These are phyloP conservation scores for Schizothorax lantsangensis DNA, from an alignment of 2,797 vertebrate genomes.

Conservation along the genomic window DNA sequence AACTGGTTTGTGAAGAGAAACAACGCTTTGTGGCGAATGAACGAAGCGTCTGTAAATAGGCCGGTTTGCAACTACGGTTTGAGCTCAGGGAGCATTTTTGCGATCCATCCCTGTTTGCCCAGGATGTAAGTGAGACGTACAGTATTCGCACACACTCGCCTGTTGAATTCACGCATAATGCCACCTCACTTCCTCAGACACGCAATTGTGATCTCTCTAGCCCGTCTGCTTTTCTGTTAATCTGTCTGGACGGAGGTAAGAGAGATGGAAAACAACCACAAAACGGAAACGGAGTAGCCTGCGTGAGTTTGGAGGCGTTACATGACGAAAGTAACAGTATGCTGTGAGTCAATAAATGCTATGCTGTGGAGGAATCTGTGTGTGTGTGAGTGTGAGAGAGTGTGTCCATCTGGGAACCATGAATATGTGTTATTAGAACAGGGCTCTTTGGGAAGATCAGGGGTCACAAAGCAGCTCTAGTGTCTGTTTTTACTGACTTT, in stretches of 20 bases:
- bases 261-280: conserved; percentile 42
- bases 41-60: conserved; percentile 62
- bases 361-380: conserved; percentile 25
- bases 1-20: conserved; percentile 67
- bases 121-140: conserved; percentile 37
- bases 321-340: conserved; percentile 64
- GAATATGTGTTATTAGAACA: conserved; percentile 41
- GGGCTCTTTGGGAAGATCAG: neutral
- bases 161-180: conserved; percentile 1
- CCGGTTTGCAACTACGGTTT: conserved; percentile 35
- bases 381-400: conserved; percentile 41
- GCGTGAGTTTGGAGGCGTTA: conserved; percentile 43
- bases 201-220: conserved; percentile 26
- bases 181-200: conserved; percentile 27
- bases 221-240: conserved; percentile 60
- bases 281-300: conserved; percentile 60
- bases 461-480: neutral
- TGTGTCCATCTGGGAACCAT: conserved; percentile 35
- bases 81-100: conserved; percentile 3
- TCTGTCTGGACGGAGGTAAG: conserved; percentile 47
- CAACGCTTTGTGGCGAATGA: conserved; percentile 67
- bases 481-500: neutral
- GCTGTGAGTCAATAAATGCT: conserved; percentile 60
- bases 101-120: conserved; percentile 18
- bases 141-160: conserved; percentile 12